phyloP scores from a whole-genome alignment of 2,113 vertebrate genomes.

The Heterotis niloticus region DNA sequence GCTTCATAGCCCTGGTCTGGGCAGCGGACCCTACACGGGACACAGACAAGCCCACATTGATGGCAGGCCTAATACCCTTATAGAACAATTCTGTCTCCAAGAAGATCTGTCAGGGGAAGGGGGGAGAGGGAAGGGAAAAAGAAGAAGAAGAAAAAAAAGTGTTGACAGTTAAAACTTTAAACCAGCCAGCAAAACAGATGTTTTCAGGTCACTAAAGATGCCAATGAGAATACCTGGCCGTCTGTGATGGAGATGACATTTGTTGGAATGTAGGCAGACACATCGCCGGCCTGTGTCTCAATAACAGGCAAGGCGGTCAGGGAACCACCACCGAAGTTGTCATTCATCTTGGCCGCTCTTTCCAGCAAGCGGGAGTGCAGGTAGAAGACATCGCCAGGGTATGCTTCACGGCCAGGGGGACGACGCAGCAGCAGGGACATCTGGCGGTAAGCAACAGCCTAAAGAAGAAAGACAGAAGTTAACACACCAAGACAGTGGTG shows the following conservation, averaged over 20 bases:
- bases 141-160: not conserved
- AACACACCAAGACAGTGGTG: not conserved
- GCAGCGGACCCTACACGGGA: conserved; percentile 97
- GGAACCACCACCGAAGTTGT: conserved; percentile 91
- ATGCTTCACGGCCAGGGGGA: conserved; percentile 92
- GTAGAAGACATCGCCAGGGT: conserved; percentile 97
- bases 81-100: conserved; percentile 98
- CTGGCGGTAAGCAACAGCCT: conserved; percentile 97
- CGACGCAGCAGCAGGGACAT: conserved; percentile 97
- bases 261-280: conserved; percentile 98
- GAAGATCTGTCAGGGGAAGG: conserved; percentile 91
- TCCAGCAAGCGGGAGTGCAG: conserved; percentile 95
- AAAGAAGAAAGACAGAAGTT: not conserved
- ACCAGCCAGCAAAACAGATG: not conserved
- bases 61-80: conserved; percentile 96
- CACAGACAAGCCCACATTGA: conserved; percentile 97
- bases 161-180: not conserved
- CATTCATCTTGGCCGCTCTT: conserved; percentile 97
- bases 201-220: not conserved
- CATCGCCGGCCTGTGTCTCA: conserved; percentile 96
- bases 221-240: conserved; percentile 75
- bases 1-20: conserved; percentile 97
- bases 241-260: conserved; percentile 99
- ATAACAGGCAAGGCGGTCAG: conserved; percentile 95
- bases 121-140: not conserved